Evolutionary conservation across 2,113 vertebrate species (phyloP), one percentile per base, ranked within the genome.

Genomic region (Pseudonaja textilis): DNA sequence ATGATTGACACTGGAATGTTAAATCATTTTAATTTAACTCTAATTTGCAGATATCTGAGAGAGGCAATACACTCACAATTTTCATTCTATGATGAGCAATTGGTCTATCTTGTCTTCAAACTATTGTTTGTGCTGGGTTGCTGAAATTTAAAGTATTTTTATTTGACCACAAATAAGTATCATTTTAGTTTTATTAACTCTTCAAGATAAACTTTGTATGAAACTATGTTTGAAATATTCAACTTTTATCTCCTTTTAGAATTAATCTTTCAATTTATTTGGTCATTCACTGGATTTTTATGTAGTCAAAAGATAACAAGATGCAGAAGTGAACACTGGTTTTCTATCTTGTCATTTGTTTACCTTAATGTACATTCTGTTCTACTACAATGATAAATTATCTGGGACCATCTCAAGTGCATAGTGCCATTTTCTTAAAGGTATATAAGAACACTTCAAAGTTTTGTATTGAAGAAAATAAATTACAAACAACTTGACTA

Each of bases 11-110:
- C 2, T 25, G 23, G 34, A 86, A 9, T 42, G n/a, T 55, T 81
- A 20, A 81, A 81, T 57, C 54, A 57, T 57, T 85, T 55, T 86
- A 85, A 91, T 86, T 91, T 57, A 91, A 57, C 16, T 91, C 90
- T 57, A 85, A 91, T 85, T 91, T 86, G 20, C 54, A 86, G 39
- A 45, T 86, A 26, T 91, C 39, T 85, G 34, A 56, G 64, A 39
- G 54, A 86, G 54, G 29, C 57, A 39, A 55, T 56, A 45, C 8
- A 91, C 12, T 86, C 39, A 56, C 14, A 3, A 47, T 86, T 56
- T 57, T 10, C 25, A 57, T 86, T 91, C 23, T 22, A 8, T 29
- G 52, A 29, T 86, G 34, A 29, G 42, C 74, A 25, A 1, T 45
- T 91, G 20, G 22, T 12, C n/a, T 74, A 45, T 56, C 25, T 59